Base-by-base conservation (phyloP, 2,888 invertebrate genomes). In the Cinara cedri region DNA sequence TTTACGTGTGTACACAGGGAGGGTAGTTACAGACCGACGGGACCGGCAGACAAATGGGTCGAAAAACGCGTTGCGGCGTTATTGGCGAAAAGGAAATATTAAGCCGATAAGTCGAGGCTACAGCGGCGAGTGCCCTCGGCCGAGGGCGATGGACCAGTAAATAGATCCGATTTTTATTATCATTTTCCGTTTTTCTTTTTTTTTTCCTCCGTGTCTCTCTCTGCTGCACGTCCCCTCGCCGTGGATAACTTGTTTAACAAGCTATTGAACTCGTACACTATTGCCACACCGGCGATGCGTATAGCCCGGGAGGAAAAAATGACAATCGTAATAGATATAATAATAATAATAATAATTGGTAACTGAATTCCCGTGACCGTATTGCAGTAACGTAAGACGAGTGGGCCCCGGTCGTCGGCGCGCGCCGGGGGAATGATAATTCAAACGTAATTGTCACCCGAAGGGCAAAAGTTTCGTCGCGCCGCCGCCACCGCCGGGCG, bases 401-500 rank as follows among this genome's bases (percentile, higher is more conserved):
- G 60, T 3, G 60, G 21, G 57, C 49, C 14, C 44, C 9, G 65
- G 65, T 21, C 44, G 51, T 51, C 51, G n/a, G n/a, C n/a, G 70
- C 49, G 68, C 70, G 60, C 49, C 78, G 46, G 51, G 78, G 78
- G 78, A 78, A 78, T 78, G 78, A 78, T 78, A 78, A 78, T 78
- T 78, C 78, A 78, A 51, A 68, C 78, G 24, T 78, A 78, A 78
- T 78, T 78, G 78, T 78, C 78, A 78, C 78, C 78, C 78, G 70
- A 78, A 78, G 78, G 78, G 78, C 78, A 70, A 78, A 78, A 78
- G 76, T 62, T 78, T 70, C 24, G 60, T 70, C 66, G 46, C 11
- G 3, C 44, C 2, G 66, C 0, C 51, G 3, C 44, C 2, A 55
- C 0, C 51, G 44, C 3, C 16, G 46, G 55, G 8, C 11, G n/a